Base-by-base conservation (phyloP, 2,113 vertebrate species). In the Brevimyrus niger region DNA sequence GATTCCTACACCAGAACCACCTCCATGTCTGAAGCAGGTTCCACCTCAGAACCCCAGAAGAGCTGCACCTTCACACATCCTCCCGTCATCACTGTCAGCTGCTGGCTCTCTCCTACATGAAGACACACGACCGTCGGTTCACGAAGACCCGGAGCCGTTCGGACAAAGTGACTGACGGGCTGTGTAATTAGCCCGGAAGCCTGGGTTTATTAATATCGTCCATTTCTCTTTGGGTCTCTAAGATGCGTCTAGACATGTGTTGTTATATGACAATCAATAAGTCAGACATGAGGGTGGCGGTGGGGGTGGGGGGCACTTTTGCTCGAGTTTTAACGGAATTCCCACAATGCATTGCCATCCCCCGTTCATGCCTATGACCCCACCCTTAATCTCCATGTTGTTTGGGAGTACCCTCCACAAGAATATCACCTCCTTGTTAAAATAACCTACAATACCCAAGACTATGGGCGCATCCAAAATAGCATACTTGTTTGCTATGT, bases 191-290 rank as follows among this genome's bases (percentile, higher is more conserved):
- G 4, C 47, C 35, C 38, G 3, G 69, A 51, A 73, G 65, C 17
- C 46, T 50, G 23, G 31, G n/a, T 80, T 80, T 88, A 88, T 88
- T 88, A 88, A 88, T 50, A 89, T 35, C 13, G 7, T 80, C 55
- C 5, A 50, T 53, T 48, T 17, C 4, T 35, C 48, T 42, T 76
- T n/a, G 46, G 15, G 31, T 21, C 21, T 82, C 69, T 10, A n/a
- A 21, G 35, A 50, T 50, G 48, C 5, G 47, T 80, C 87, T 88
- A 65, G 48, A 31, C n/a, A 82, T 89, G n/a, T 89, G 48, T 89
- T 38, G 38, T 42, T 44, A 55, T 42, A 42, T 89, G 23, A 83
- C 47, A 80, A 83, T 89, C 27, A 82, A 89, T 80, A 80, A 88
- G 23, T 47, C 65, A 55, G 31, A 50, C 11, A 15, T 51, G 35